Conservation (phyloP, 2,888 invertebrate species). For the Platycheirus albimanus region DNA sequence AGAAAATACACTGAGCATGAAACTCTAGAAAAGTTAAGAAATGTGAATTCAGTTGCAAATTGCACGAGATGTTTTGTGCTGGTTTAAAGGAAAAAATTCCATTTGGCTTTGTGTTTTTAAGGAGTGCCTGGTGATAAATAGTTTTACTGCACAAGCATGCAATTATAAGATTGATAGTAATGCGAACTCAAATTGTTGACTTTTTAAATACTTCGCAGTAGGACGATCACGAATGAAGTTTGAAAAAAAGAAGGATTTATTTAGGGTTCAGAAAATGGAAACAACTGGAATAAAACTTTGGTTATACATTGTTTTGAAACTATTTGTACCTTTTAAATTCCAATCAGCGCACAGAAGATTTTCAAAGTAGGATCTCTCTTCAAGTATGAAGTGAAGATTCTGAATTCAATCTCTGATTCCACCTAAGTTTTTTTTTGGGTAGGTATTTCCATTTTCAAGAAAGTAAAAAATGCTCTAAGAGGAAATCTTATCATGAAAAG, state of each 20-base stretch:
- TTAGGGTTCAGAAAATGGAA: too few species aligned
- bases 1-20: not conserved
- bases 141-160: conserved; percentile 34
- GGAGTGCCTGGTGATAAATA: conserved; percentile 39
- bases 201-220: not conserved
- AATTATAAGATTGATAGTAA: conserved; percentile 18
- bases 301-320: conserved; percentile 10
- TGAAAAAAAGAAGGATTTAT: not conserved
- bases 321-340: too few species aligned
- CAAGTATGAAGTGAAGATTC: too few species aligned
- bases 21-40: conserved; percentile 4
- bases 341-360: too few species aligned
- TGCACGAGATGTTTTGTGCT: conserved; percentile 38
- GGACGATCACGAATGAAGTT: not conserved
- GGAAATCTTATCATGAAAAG: too few species aligned
- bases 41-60: conserved; percentile 38
- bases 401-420: too few species aligned
- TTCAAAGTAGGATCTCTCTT: too few species aligned
- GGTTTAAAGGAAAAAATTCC: not conserved
- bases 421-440: too few species aligned
- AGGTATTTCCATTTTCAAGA: too few species aligned
- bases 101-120: not conserved
- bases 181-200: conserved; percentile 23
- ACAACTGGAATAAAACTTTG: too few species aligned
- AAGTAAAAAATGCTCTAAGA: too few species aligned